Conservation (phyloP, 2,113 vertebrate genomes). For the Platichthys stellatus region DNA sequence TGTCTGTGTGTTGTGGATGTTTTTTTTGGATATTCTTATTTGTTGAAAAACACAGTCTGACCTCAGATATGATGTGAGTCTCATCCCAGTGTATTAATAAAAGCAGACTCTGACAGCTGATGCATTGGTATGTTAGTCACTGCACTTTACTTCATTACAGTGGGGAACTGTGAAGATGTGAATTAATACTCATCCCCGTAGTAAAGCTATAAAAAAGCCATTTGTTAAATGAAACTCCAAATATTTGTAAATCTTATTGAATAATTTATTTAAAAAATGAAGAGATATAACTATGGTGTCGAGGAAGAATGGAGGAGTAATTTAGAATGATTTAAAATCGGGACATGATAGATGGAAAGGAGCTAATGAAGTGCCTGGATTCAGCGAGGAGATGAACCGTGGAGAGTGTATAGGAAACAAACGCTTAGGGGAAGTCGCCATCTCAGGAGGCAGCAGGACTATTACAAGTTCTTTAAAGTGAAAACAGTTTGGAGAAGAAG, state of each 20-base stretch:
- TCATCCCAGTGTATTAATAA: not conserved
- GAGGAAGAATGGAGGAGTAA: not conserved
- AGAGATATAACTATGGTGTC: not conserved
- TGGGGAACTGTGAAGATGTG: not conserved
- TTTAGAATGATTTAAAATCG: constrained; percentile 2
- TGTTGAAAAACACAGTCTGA: not conserved
- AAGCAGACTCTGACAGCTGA: not conserved
- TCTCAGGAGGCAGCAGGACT: no score
- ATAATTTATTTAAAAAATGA: not conserved
- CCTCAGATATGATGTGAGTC: not conserved
- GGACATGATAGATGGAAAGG: not conserved
- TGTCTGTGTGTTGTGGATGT: not conserved
- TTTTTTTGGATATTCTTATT: not conserved
- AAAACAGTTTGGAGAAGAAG: no score
- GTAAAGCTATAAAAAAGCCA: not conserved
- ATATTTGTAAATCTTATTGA: constrained; percentile 6
- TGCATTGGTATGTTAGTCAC: not conserved
- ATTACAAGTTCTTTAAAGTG: no score
- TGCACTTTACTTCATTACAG: not conserved
- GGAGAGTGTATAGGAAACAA: no score
- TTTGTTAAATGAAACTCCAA: not conserved
- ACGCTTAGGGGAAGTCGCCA: no score
- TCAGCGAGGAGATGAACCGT: no score
- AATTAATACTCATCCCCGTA: not conserved
- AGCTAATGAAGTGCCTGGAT: no score